phyloP scores from a whole-genome alignment of 30 jellyfish, hydroid and myxozoan species.

The Aurelia sp. region DNA sequence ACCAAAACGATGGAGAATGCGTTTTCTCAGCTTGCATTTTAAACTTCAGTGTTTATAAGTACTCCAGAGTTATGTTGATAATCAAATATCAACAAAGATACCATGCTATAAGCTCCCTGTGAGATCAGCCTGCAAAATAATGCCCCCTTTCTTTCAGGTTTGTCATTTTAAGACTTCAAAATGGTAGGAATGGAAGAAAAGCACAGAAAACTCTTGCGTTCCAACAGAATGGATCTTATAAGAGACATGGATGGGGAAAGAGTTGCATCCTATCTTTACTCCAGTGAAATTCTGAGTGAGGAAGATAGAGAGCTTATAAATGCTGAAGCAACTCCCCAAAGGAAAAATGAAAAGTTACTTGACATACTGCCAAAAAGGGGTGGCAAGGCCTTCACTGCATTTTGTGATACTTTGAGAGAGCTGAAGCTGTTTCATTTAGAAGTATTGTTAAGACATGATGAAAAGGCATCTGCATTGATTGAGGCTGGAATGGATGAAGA shows the following conservation, averaged over 20 bases:
- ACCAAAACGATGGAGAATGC: no score
- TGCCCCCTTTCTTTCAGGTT: neutral
- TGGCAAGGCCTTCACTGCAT: slow-evolving; percentile 76
- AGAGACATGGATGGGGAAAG: slow-evolving; percentile 76
- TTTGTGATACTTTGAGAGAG: slow-evolving; percentile 59
- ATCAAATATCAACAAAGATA: no score
- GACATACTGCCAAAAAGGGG: slow-evolving; percentile 84
- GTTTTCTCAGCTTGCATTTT: no score
- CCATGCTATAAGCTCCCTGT: no score
- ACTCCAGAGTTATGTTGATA: no score
- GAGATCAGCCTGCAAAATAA: neutral
- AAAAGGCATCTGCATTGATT: slow-evolving; percentile 7
- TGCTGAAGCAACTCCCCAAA: slow-evolving; percentile 56
- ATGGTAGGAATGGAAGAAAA: slow-evolving; percentile 85
- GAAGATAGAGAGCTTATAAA: slow-evolving; percentile 68
- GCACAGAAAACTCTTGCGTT: slow-evolving; percentile 81
- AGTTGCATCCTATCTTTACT: slow-evolving; percentile 61
- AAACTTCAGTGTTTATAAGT: no score
- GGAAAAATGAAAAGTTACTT: slow-evolving; percentile 80
- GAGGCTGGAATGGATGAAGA: slow-evolving; percentile 25
- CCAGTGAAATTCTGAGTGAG: slow-evolving; percentile 60
- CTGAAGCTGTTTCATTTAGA: slow-evolving; percentile 42
- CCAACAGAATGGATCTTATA: slow-evolving; percentile 70
- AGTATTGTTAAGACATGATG: slow-evolving; percentile 41
- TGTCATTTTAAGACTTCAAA: neutral